phyloP scores from a whole-genome alignment of 1,140 invertebrate genomes.

The Brachionus rotundiformis region DNA sequence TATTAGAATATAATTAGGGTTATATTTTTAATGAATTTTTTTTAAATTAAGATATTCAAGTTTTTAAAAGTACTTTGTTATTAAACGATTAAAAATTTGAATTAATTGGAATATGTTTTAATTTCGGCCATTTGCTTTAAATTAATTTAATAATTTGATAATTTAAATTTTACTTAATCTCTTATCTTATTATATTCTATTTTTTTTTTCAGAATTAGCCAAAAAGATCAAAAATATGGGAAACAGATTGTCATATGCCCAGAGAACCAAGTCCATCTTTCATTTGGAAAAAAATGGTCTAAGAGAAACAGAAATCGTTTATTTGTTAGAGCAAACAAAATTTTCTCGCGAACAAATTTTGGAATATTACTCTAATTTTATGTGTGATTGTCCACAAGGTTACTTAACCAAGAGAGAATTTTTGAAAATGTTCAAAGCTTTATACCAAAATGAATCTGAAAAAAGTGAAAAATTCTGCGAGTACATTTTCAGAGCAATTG shows the following conservation, averaged over 20 bases:
- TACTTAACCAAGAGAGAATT: constrained; percentile 12
- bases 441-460: background rate
- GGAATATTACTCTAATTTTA: constrained; percentile 22
- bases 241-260: background rate
- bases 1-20: no score
- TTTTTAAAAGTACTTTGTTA: no score
- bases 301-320: background rate
- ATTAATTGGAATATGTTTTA: no score
- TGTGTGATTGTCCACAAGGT: constrained; percentile 15
- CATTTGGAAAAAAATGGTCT: background rate
- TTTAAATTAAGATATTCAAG: no score
- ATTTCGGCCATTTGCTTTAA: no score
- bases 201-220: background rate
- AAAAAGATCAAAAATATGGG: background rate
- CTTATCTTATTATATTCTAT: no score
- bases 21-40: no score
- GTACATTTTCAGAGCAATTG: constrained; percentile 22
- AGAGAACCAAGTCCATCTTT: background rate
- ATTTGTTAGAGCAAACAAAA: background rate
- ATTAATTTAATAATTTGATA: no score
- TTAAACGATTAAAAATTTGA: no score
- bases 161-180: no score
- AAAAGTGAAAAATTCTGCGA: constrained; percentile 41
- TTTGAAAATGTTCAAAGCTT: constrained; percentile 7
- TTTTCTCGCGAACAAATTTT: constrained; percentile 30